Evolutionary conservation across 2,888 invertebrate genomes (phyloP).

Genomic region (Nomada goodeniana): DNA sequence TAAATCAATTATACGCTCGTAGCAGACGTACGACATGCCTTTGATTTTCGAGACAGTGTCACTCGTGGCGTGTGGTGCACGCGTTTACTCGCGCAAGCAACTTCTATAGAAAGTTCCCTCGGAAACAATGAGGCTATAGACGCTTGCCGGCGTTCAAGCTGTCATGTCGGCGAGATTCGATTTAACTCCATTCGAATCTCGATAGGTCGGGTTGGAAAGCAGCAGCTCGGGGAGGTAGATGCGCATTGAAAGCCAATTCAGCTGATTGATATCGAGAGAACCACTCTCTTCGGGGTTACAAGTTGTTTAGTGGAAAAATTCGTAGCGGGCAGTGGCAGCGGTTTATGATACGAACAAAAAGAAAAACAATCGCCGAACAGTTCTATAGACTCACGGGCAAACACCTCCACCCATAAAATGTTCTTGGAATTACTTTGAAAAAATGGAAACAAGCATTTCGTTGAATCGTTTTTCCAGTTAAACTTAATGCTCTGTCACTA

Average conservation of each 20-base stretch:
- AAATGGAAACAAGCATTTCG: background rate
- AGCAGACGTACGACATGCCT: conserved; percentile 32
- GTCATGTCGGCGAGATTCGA: conserved; percentile 3
- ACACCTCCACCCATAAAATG: too few relatives aligned
- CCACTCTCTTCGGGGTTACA: background rate
- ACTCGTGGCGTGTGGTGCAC: conserved; percentile 34
- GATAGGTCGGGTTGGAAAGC: conserved; percentile 17
- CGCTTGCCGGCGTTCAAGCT: conserved; percentile 8
- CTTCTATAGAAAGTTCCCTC: conserved; percentile 23
- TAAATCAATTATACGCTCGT: conserved; percentile 44
- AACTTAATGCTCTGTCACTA: background rate
- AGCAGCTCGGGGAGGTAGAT: background rate
- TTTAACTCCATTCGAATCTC: background rate
- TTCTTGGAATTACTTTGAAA: background rate
- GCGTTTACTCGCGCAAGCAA: conserved; percentile 42
- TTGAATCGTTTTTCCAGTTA: background rate
- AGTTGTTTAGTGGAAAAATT: background rate
- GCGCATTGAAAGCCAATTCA: conserved; percentile 1
- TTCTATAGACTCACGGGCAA: background rate
- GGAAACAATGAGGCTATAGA: conserved; percentile 13
- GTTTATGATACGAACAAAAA: background rate
- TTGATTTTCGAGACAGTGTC: conserved; percentile 44
- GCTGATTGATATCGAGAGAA: background rate
- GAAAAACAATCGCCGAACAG: background rate
- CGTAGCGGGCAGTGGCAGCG: too few relatives aligned